phyloP scores from a whole-genome alignment of 2,113 vertebrate species.

The Hiodon tergisus region DNA sequence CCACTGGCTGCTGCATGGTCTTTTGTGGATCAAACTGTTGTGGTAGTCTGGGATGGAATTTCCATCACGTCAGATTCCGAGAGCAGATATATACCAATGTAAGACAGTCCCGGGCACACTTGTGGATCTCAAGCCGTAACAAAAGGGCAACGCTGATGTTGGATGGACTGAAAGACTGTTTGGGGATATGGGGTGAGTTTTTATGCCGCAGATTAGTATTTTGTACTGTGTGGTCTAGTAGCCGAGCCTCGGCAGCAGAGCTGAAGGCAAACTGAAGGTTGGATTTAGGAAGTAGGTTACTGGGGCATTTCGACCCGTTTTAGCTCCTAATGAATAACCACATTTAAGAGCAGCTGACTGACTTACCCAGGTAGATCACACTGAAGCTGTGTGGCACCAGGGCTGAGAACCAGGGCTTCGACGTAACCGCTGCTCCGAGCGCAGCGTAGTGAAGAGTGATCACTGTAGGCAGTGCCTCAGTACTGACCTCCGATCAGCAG shows the following conservation, averaged over 20 bases:
- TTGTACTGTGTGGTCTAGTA: too few relatives aligned
- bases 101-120: not conserved
- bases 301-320: not conserved
- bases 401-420: too few relatives aligned
- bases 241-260: too few relatives aligned
- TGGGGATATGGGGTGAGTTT: slow-evolving; percentile 12
- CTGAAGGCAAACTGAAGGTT: not conserved
- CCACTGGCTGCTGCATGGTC: not conserved
- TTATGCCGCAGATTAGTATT: not conserved
- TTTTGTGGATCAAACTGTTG: not conserved
- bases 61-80: slow-evolving; percentile 17
- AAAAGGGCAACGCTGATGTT: not conserved
- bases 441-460: too few relatives aligned
- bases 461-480: not conserved
- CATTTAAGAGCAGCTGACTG: not conserved
- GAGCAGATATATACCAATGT: not conserved
- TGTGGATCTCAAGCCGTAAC: not conserved
- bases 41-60: slow-evolving; percentile 6
- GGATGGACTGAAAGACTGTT: not conserved
- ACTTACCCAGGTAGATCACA: too few relatives aligned
- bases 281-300: not conserved
- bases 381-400: too few relatives aligned
- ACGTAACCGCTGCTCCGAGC: too few relatives aligned
- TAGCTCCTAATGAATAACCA: not conserved
- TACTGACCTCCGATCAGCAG: not conserved